A percentile compares a stretch with the other conserved stretches of the same genome.
phyloP scores from a whole-genome alignment of 1,140 invertebrate genomes.

The Brachionus angularis region DNA sequence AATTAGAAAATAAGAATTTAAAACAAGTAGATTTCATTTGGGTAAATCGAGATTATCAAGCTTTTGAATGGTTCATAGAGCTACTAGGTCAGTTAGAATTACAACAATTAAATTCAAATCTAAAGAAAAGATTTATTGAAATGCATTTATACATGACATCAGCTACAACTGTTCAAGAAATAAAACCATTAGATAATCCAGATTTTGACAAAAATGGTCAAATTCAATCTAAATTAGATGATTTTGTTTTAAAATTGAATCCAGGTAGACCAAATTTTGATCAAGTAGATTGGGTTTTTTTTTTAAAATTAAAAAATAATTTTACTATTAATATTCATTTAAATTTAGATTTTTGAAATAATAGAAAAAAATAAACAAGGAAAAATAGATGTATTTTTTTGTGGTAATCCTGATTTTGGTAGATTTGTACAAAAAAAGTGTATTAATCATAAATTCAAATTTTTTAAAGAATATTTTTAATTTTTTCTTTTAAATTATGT shows the following conservation, averaged over 20 bases:
- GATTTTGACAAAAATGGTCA: conserved; percentile 43
- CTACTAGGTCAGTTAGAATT: conserved; percentile 84
- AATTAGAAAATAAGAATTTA: conserved; percentile 66
- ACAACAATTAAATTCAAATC: conserved; percentile 74
- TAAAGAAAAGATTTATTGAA: conserved; percentile 75
- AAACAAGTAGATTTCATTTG: conserved; percentile 95
- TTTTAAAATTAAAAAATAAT: background rate
- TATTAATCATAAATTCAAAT: conserved; percentile 27
- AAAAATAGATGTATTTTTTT: conserved; percentile 90
- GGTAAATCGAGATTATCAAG: conserved; percentile 90
- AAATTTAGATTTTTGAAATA: conserved; percentile 79
- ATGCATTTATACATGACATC: conserved; percentile 98
- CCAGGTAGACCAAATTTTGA: conserved; percentile 92
- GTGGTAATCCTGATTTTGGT: conserved; percentile 62
- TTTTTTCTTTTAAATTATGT: background rate
- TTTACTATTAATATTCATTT: conserved; percentile 45
- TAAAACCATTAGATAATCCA: conserved; percentile 67
- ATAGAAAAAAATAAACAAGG: conserved; percentile 78
- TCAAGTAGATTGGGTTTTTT: conserved; percentile 59
- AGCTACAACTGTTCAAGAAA: conserved; percentile 83
- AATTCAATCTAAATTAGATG: conserved; percentile 31
- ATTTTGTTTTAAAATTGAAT: conserved; percentile 20
- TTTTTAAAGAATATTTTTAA: conserved; percentile 43
- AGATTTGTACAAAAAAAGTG: conserved; percentile 40
- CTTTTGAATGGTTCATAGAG: conserved; percentile 96